Evolutionary conservation across 2,113 vertebrate species (phyloP).

Genomic region (pig (Sus scrofa)): DNA sequence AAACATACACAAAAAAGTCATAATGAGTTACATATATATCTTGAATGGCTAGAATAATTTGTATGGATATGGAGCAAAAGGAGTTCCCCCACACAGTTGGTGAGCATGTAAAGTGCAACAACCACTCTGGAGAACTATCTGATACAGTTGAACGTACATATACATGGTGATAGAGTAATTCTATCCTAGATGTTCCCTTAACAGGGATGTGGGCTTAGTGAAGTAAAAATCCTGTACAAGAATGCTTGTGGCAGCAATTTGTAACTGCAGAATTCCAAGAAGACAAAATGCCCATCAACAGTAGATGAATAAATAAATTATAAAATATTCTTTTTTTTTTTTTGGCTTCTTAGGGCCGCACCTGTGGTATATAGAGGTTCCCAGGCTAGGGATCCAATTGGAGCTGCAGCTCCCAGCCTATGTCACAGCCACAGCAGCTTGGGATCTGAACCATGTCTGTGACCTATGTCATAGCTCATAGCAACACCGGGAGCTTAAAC

Average conservation of each 20-base stretch:
- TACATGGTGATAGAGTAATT: neutral
- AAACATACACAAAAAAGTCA: no score
- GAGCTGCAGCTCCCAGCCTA: no score
- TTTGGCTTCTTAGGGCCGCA: no score
- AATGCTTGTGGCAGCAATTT: neutral
- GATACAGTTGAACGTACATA: neutral
- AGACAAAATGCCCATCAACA: neutral
- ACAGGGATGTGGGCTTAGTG: neutral
- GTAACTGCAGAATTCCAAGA: neutral
- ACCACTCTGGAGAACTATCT: neutral
- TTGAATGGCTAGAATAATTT: neutral
- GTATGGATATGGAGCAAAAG: neutral
- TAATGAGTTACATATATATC: neutral
- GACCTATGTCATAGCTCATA: no score
- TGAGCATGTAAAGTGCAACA: no score
- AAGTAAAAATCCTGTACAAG: neutral
- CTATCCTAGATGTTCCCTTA: neutral
- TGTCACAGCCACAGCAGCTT: no score
- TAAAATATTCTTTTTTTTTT: no score
- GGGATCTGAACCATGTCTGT: no score
- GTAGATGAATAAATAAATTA: neutral
- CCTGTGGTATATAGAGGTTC: no score
- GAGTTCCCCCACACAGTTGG: neutral
- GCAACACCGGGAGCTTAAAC: no score
- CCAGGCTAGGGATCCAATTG: no score